Base-by-base conservation (phyloP, 2,888 invertebrate species). In the Saturnia japonica region DNA sequence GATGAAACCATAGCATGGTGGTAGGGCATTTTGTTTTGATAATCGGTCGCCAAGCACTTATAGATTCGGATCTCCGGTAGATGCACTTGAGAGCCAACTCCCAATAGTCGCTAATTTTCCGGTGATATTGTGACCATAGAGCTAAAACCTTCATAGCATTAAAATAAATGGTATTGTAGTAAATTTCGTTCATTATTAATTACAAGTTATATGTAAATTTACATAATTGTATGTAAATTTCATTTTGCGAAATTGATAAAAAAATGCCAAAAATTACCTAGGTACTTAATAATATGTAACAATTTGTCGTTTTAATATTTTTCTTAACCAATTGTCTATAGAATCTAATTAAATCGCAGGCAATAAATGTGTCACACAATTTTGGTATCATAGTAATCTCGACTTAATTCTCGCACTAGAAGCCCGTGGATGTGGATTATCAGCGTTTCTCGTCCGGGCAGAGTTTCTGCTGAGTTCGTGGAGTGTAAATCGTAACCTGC, bases 401-500 rank as follows among this genome's bases (percentile, higher is more conserved):
- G 84, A 88, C 89, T 86, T 91, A 91, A 93, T 93, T 93, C 91
- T 89, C 93, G 88, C 92, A 86, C 85, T 87, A 86, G 84, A 79
- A 75, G 47, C 57, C 67, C 69, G 75, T 83, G 84, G 85, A 88
- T 90, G 85, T 88, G 92, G 93, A 92, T 91, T 93, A 93, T 93
- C 93, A 93, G 93, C 93, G 86, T 85, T 92, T 92, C 90, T 89
- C 87, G 87, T 86, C 79, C 86, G 88, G 86, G 86, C 87, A 85
- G 86, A 88, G 86, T 91, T 92, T 94, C 88, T 91, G 94, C 94
- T 94, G 94, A 94, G 89, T 90, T 87, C 85, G 92, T 91, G 85
- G 93, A 88, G 93, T 91, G 94, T 94, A 94, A 94, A 94, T 94
- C 94, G 93, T 93, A 94, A 94, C 94, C 94, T 94, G 94, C 93